Conservation (phyloP, 2,113 vertebrate genomes). For the Ceyx melanurus region DNA sequence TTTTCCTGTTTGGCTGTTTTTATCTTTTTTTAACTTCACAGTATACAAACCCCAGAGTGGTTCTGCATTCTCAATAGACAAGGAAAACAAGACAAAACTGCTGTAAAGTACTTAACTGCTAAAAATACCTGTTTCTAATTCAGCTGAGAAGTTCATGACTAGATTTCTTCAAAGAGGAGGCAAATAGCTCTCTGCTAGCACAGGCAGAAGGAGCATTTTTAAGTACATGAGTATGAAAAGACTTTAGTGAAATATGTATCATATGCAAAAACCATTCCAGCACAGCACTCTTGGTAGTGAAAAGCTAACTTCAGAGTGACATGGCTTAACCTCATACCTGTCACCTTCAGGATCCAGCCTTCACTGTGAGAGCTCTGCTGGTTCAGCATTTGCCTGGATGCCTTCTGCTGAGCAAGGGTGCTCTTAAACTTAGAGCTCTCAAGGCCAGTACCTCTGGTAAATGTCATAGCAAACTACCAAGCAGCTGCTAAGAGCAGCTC, state of each 20-base stretch:
- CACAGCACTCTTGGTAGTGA: neutral
- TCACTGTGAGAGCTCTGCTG: neutral
- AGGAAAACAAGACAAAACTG: neutral
- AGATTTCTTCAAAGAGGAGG: neutral
- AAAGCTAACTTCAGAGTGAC: neutral
- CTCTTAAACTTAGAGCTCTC: neutral
- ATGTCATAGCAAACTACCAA: neutral
- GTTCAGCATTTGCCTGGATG: no score
- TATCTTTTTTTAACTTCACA: neutral
- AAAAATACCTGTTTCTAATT: neutral
- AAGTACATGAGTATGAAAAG: neutral
- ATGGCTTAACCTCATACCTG: neutral
- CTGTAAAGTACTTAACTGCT: neutral
- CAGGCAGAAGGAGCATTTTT: neutral
- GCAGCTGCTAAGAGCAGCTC: neutral
- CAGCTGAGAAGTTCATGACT: neutral
- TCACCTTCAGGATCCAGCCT: neutral
- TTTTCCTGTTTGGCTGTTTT: no score
- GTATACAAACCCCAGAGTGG: neutral
- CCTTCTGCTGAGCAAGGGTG: neutral
- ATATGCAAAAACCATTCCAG: neutral
- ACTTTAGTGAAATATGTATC: neutral
- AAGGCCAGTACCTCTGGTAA: neutral
- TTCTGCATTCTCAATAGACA: neutral
- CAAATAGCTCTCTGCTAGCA: neutral